These are phyloP conservation scores for Pygocentrus nattereri DNA, from an alignment of 2,797 vertebrate genomes.

Conservation along the genomic window DNA sequence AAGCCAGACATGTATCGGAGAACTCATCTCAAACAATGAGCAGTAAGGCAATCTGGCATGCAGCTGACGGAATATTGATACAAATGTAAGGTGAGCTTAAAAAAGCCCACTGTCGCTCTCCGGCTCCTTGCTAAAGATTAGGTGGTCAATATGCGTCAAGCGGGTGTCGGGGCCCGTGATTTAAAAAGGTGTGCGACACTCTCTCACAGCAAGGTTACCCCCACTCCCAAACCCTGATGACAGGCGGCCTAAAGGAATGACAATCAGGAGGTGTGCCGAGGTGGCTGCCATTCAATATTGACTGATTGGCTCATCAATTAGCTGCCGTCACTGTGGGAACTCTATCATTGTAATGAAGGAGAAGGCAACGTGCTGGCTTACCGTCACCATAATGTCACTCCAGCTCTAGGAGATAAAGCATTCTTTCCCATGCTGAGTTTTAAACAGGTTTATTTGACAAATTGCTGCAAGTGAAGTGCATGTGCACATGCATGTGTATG, in stretches of 20 bases:
- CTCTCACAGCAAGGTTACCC: slow-evolving; percentile 68
- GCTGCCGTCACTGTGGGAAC: slow-evolving; percentile 75
- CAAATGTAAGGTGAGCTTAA: slow-evolving; percentile 61
- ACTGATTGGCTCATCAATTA: slow-evolving; percentile 79
- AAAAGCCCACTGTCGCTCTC: slow-evolving; percentile 61
- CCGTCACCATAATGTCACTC: slow-evolving; percentile 35
- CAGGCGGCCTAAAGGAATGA: slow-evolving; percentile 71
- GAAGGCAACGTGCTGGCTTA: slow-evolving; percentile 44
- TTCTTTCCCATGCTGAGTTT: slow-evolving; percentile 37
- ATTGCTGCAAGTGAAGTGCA: slow-evolving; percentile 21
- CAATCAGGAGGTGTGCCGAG: slow-evolving; percentile 66
- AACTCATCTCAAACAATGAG: slow-evolving; percentile 33
- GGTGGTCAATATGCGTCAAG: slow-evolving; percentile 73
- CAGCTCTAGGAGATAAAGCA: slow-evolving; percentile 28
- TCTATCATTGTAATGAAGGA: slow-evolving; percentile 68
- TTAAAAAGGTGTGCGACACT: slow-evolving; percentile 66
- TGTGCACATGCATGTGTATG: slow-evolving; percentile 13
- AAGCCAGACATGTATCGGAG: slow-evolving; percentile 21
- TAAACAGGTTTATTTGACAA: slow-evolving; percentile 40
- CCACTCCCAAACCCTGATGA: slow-evolving; percentile 65
- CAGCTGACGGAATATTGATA: slow-evolving; percentile 45
- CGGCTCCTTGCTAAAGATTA: slow-evolving; percentile 67
- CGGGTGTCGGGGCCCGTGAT: slow-evolving; percentile 68
- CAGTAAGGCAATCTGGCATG: slow-evolving; percentile 18
- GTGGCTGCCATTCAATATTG: slow-evolving; percentile 75